Percentiles rank a stretch among this genome's conserved stretches.
Conservation (phyloP, 2,888 invertebrate genomes). For the Tinea semifulvella region DNA sequence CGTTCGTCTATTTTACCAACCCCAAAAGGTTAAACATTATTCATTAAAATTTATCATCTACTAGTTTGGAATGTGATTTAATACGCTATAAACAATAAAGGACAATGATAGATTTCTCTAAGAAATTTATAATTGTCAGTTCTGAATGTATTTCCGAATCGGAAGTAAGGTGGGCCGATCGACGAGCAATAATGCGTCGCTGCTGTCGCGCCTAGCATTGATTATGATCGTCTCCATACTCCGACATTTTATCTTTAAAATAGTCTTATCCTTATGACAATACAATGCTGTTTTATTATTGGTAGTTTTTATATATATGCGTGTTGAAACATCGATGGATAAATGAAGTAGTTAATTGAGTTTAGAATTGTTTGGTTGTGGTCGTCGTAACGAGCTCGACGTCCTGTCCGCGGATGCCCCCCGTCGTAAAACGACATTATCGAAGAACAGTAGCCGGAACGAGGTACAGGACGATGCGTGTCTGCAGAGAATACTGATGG, state of each 20-base stretch:
- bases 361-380: slow-evolving; percentile 5
- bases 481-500: slow-evolving; percentile 61
- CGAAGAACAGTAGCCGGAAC: slow-evolving; percentile 67
- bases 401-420: slow-evolving; percentile 57
- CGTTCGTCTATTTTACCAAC: no score
- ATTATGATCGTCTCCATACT: slow-evolving; percentile 47
- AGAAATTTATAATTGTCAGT: slow-evolving; percentile 40
- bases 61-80: not conserved
- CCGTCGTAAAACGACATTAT: slow-evolving; percentile 66
- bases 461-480: slow-evolving; percentile 62
- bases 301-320: not conserved
- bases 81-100: not conserved
- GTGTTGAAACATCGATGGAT: slow-evolving; percentile 3
- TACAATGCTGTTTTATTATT: not conserved
- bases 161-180: slow-evolving; percentile 61
- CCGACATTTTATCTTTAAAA: slow-evolving; percentile 17
- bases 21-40: no score
- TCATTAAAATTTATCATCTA: no score
- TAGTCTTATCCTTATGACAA: not conserved
- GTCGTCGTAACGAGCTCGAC: slow-evolving; percentile 61
- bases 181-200: slow-evolving; percentile 60
- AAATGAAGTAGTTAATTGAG: not conserved
- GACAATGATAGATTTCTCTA: slow-evolving; percentile 6
- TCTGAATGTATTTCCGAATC: slow-evolving; percentile 64
- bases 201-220: slow-evolving; percentile 57